phyloP scores from a whole-genome alignment of 1,140 invertebrate genomes.

The Trichonephila clavata region DNA sequence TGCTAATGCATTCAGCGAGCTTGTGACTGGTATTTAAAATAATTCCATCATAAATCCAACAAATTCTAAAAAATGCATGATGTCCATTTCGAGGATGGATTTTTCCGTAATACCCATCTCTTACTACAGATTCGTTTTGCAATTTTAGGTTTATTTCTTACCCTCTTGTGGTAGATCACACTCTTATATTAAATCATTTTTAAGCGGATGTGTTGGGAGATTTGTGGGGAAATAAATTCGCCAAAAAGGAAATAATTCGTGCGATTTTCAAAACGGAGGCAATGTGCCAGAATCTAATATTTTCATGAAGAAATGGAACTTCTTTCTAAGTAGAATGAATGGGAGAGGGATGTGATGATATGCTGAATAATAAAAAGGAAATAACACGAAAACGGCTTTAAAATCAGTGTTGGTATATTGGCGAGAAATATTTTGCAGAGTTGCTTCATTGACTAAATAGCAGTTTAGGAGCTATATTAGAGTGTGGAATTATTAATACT shows the following conservation, averaged over 20 bases:
- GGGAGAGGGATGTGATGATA: background rate
- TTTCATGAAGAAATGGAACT: background rate
- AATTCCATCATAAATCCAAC: slow-evolving; percentile 48
- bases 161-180: background rate
- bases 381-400: background rate
- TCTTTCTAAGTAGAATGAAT: background rate
- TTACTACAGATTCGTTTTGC: background rate
- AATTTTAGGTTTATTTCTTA: background rate
- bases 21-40: slow-evolving; percentile 27
- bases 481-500: too few relatives aligned
- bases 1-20: slow-evolving; percentile 4
- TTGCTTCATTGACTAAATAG: too few relatives aligned
- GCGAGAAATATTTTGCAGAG: background rate
- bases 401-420: background rate
- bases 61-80: background rate
- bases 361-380: background rate
- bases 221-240: slow-evolving; percentile 9
- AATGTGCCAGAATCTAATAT: background rate
- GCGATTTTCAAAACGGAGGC: background rate
- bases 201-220: background rate
- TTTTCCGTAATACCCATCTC: background rate
- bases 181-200: background rate
- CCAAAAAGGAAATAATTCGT: background rate
- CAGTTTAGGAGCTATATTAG: too few relatives aligned
- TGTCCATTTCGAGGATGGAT: slow-evolving; percentile 33